Evolutionary conservation across 1,140 invertebrate species (phyloP), one percentile per base, ranked within the genome.

Genomic region (Sycobia sp.): DNA sequence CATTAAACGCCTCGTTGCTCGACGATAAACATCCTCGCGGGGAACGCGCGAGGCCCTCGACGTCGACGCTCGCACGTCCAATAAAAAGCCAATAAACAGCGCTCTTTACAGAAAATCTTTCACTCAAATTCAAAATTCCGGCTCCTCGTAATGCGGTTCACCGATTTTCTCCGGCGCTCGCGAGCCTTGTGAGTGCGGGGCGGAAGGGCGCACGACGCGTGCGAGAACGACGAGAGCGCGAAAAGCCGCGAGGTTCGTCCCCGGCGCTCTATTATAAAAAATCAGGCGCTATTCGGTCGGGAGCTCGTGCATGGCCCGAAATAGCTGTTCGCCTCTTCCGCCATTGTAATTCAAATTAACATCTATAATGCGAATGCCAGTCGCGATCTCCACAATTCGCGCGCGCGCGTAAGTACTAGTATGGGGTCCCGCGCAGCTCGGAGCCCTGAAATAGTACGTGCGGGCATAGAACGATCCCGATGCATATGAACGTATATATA

Each of bases 31-130:
- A 62, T 62, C 36, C 16, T 20, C 25, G 22, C 22, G 29, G 23
- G 13, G 51, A 56, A 49, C 55, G n/a, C 23, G 22, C 27, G 16
- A 46, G 20, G 14, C 27, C 23, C 14, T 27, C 22, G 13, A 55
- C 39, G 27, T 18, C 27, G 47, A 50, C 20, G 36, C 43, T n/a
- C 20, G n/a, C n/a, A 22, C 41, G 38, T 36, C 50, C 60, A 64
- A 8, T 65, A 73, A 56, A 75, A 78, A n/a, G 76, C 78, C 65
- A 67, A 66, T 62, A 58, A 69, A 34, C 20, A 49, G 43, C 57
- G 29, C 36, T 66, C 39, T 57, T 62, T 53, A 57, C 47, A 49
- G 25, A 44, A 47, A 60, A 67, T 65, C 62, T 66, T 61, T 66
- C 58, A 61, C 61, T 43, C 57, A 66, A 61, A 61, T 61, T 66